phyloP scores from a whole-genome alignment of 2,797 vertebrate species.

The Poeciliopsis infans region DNA sequence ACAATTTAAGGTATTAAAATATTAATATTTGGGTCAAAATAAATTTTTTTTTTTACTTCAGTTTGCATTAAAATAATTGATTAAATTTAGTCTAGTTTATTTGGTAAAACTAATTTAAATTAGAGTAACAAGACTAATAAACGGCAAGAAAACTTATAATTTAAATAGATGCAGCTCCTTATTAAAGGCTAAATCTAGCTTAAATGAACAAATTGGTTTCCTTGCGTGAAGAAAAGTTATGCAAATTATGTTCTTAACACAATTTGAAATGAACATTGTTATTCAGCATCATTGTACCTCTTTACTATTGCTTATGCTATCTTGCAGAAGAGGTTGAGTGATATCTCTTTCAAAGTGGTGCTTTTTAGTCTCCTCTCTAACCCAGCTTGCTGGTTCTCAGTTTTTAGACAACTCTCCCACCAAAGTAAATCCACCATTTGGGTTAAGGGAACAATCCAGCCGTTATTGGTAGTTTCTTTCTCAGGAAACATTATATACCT shows the following conservation, averaged over 20 bases:
- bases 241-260: not conserved
- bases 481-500: not conserved
- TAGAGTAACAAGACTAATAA: not conserved
- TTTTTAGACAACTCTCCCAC: not conserved
- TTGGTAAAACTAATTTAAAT: not conserved
- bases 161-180: not conserved
- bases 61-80: not conserved
- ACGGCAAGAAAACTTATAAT: not conserved
- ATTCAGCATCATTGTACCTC: not conserved
- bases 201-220: not conserved
- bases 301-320: not conserved
- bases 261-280: not conserved
- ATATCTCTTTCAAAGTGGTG: not conserved
- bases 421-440: conserved; percentile 1
- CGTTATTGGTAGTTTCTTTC: not conserved
- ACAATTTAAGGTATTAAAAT: not conserved
- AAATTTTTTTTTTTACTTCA: not conserved
- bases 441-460: not conserved
- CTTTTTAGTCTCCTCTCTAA: not conserved
- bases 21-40: not conserved
- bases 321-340: not conserved
- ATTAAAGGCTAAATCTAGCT: not conserved
- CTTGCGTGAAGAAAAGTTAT: not conserved
- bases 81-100: not conserved
- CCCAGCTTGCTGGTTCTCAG: not conserved